Conservation (phyloP, 2,797 vertebrate species). For the Vespertilio murinus region DNA sequence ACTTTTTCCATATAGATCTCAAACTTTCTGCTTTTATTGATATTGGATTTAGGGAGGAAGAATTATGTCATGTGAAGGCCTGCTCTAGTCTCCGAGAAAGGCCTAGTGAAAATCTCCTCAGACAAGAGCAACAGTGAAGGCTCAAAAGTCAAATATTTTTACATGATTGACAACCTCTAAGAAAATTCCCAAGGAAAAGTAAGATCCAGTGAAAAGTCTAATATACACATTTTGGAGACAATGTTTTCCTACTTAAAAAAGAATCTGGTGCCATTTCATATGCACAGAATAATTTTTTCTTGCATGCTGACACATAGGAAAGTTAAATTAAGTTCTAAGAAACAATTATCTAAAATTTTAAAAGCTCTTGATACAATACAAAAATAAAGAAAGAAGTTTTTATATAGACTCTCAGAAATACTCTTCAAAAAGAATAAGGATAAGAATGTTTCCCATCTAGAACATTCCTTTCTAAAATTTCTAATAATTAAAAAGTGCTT, state of each 20-base stretch:
- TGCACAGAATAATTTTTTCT: not conserved
- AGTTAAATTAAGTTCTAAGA: slow-evolving; percentile 38
- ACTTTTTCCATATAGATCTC: not conserved
- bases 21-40: slow-evolving; percentile 39
- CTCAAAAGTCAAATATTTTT: slow-evolving; percentile 35
- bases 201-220: slow-evolving; percentile 18
- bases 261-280: not conserved
- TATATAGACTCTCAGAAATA: not conserved
- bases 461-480: not conserved
- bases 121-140: not conserved
- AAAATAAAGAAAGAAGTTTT: slow-evolving; percentile 14
- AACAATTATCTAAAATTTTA: slow-evolving; percentile 36
- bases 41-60: slow-evolving; percentile 8
- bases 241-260: not conserved
- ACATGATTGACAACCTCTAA: slow-evolving; percentile 43
- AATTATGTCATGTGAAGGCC: slow-evolving; percentile 20
- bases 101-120: slow-evolving; percentile 10
- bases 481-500: not conserved
- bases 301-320: not conserved
- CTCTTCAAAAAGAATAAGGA: not conserved
- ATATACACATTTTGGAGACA: slow-evolving; percentile 6
- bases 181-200: slow-evolving; percentile 41
- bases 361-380: not conserved
- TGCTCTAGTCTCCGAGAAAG: not conserved
- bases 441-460: not conserved